Evolutionary conservation across 53 echinoderm and acorn worm genomes (phyloP), one percentile per base, ranked within the genome.

Genomic region (Henricia sp.): DNA sequence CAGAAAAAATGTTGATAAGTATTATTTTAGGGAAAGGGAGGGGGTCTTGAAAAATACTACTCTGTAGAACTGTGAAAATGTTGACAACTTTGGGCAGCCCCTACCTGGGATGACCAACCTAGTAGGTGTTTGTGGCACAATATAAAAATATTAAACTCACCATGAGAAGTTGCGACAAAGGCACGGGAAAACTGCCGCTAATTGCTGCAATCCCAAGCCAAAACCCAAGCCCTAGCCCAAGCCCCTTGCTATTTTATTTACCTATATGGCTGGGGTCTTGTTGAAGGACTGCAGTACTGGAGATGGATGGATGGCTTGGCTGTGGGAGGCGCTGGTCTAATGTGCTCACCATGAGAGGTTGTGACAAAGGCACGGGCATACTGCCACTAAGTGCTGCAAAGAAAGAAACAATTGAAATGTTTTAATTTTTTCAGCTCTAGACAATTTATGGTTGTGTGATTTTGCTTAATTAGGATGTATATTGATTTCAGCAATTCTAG

Each of bases 291-390:
- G 80, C 80, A 80, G 80, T 80, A 80, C 80, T 80, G 80, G 56
- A 63, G 57, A 17, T 77, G 63, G 24, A 46, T 20, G 64, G 64
- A 80, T 80, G 80, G 48, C 50, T 80, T 6, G 80, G 80, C 80
- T 80, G 80, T 8, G 63, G 63, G 3, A 28, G 1, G 6, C 10
- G 43, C 9, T 80, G 80, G 46, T 80, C 80, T 63, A 64, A 48
- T 62, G 62, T 80, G 80, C 80, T 80, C 62, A 80, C 80, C 80
- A 80, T 64, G 12, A 80, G 80, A 8, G 80, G 80, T 48, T 80
- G 80, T 64, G 80, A 48, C 62, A 80, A 33, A 52, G 80, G 63
- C 64, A 80, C 63, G 36, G 80, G 80, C 63, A 63, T 33, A 20
- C 80, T 80, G 64, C 63, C 48, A 64, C 80, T 80, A 62, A 80